A percentile compares a stretch with the other conserved stretches of the same genome.
These are phyloP conservation scores for Tylochromis polylepis DNA, from an alignment of 2,113 vertebrate genomes.

Conservation along the genomic window DNA sequence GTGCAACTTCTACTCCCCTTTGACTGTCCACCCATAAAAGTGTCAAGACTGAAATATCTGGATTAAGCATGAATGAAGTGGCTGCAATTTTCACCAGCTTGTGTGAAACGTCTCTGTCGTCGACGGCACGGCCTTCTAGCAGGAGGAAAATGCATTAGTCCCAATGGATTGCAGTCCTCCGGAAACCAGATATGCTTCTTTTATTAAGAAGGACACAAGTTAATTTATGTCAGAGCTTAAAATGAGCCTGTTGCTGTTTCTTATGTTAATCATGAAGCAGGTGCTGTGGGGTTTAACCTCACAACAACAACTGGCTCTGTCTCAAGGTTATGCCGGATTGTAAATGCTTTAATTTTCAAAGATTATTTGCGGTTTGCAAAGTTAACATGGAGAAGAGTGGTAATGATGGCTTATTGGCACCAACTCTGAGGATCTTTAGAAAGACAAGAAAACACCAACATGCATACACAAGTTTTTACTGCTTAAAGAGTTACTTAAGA, in stretches of 20 bases:
- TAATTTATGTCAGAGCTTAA: constrained; percentile 72
- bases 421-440: not conserved
- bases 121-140: constrained; percentile 28
- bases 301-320: constrained; percentile 4
- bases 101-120: constrained; percentile 48
- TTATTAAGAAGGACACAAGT: constrained; percentile 66
- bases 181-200: constrained; percentile 70
- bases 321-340: not conserved
- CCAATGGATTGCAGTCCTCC: constrained; percentile 4
- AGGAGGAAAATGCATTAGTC: constrained; percentile 76
- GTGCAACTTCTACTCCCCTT: constrained; percentile 51
- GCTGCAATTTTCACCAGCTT: constrained; percentile 58
- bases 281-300: constrained; percentile 41
- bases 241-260: constrained; percentile 56
- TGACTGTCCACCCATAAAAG: constrained; percentile 72
- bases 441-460: constrained; percentile 9
- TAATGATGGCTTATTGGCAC: constrained; percentile 8
- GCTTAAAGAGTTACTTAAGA: constrained; percentile 3
- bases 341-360: not conserved
- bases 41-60: constrained; percentile 73
- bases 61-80: constrained; percentile 57
- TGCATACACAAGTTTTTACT: constrained; percentile 23
- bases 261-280: constrained; percentile 65
- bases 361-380: not conserved
- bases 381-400: not conserved